These are phyloP conservation scores for Haliclona indistincta DNA, from an alignment of 37 sponge, comb jelly and placozoan species.

Conservation along the genomic window DNA sequence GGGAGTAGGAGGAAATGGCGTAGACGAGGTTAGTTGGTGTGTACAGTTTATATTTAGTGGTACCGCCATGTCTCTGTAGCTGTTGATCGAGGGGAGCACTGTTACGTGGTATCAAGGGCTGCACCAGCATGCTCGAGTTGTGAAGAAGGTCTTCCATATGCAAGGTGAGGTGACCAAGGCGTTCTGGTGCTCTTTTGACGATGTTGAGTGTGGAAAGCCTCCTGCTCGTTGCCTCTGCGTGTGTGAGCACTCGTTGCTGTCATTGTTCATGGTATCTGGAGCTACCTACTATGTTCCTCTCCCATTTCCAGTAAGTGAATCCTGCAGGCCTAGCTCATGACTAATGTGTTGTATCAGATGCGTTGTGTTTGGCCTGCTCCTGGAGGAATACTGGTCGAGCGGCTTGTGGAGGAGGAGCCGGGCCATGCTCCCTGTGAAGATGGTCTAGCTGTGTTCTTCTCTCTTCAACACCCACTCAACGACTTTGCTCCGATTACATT, in stretches of 20 bases:
- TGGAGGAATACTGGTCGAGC: constrained; percentile 59
- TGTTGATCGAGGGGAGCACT: constrained; percentile 22
- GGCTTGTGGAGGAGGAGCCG: background rate
- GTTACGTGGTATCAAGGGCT: constrained; percentile 57
- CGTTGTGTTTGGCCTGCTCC: constrained; percentile 38
- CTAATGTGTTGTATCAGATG: constrained; percentile 36
- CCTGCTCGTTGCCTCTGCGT: constrained; percentile 39
- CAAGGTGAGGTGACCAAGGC: constrained; percentile 31
- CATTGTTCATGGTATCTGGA: constrained; percentile 47
- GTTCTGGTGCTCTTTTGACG: constrained; percentile 57
- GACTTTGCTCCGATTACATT: constrained; percentile 67
- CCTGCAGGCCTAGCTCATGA: too few species aligned
- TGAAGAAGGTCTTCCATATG: constrained; percentile 44
- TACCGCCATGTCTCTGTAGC: constrained; percentile 9
- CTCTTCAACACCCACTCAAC: constrained; percentile 64
- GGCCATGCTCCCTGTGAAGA: constrained; percentile 20
- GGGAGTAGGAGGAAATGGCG: too few species aligned
- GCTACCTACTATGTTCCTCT: constrained; percentile 50
- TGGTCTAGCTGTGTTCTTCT: constrained; percentile 68
- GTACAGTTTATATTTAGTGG: background rate
- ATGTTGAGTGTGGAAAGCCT: background rate
- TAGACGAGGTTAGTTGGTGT: too few species aligned
- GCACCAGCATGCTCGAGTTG: constrained; percentile 5
- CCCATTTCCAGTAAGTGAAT: constrained; percentile 51
- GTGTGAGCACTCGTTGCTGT: constrained; percentile 28